phyloP scores from a whole-genome alignment of 2,888 invertebrate genomes.

The Heliconius cydno region DNA sequence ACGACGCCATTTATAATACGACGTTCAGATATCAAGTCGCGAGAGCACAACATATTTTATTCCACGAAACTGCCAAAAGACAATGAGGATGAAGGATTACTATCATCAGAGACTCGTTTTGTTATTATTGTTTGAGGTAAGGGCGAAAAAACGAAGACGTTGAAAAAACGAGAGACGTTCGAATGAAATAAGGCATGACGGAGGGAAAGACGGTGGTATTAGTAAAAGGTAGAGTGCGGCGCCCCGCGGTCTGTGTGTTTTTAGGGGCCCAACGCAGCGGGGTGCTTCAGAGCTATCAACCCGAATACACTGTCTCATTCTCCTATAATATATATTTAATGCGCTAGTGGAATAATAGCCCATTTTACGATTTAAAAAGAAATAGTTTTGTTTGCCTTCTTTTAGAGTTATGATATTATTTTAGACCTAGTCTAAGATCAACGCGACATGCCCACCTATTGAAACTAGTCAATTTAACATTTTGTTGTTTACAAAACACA shows the following conservation, averaged over 20 bases:
- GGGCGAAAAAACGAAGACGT: constrained; percentile 66
- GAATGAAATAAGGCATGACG: constrained; percentile 79
- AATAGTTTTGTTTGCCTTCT: constrained; percentile 28
- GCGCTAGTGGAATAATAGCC: constrained; percentile 30
- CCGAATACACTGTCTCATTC: constrained; percentile 42
- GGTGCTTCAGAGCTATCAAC: constrained; percentile 67
- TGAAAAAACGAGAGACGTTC: constrained; percentile 76
- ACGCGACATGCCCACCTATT: constrained; percentile 69
- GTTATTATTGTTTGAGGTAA: constrained; percentile 76
- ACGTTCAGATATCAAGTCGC: constrained; percentile 80
- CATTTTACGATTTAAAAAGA: constrained; percentile 23
- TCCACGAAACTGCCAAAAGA: constrained; percentile 83
- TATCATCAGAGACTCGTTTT: constrained; percentile 80
- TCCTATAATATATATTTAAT: constrained; percentile 25
- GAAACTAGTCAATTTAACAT: constrained; percentile 77
- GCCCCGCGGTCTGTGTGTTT: constrained; percentile 82
- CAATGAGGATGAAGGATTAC: constrained; percentile 83
- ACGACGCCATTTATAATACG: constrained; percentile 82
- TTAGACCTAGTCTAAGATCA: constrained; percentile 40
- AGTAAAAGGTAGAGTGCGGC: constrained; percentile 62
- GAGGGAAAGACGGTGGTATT: constrained; percentile 80
- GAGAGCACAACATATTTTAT: constrained; percentile 80
- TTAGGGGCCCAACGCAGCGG: constrained; percentile 70
- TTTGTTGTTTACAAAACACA: constrained; percentile 77
- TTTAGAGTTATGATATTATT: constrained; percentile 21